Conservation (phyloP, 2,113 vertebrate species). For the Sceloporus tristichus region DNA sequence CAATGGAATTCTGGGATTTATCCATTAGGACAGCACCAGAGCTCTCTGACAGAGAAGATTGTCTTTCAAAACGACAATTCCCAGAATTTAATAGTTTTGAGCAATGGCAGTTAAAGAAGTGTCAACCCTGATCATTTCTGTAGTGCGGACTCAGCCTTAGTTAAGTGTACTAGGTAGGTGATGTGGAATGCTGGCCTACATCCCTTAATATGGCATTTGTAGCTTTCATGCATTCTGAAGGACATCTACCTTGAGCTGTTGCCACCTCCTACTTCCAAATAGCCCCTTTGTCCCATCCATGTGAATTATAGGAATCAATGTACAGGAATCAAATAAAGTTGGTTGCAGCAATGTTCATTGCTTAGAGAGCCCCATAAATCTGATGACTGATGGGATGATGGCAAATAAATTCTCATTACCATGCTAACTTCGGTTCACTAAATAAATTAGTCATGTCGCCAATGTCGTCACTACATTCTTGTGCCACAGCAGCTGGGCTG, state of each 20-base stretch:
- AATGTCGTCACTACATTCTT: slow-evolving; percentile 65
- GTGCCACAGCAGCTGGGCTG: slow-evolving; percentile 22
- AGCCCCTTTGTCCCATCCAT: slow-evolving; percentile 53
- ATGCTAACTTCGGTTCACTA: slow-evolving; percentile 73
- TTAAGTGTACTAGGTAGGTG: too few species aligned
- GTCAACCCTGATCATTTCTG: too few species aligned
- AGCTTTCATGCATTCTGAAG: neutral
- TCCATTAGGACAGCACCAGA: too few species aligned
- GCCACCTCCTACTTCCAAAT: slow-evolving; percentile 32
- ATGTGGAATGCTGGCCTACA: neutral
- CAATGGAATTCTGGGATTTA: too few species aligned
- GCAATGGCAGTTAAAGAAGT: too few species aligned
- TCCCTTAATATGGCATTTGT: neutral
- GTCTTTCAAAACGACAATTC: too few species aligned
- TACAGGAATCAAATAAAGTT: slow-evolving; percentile 70
- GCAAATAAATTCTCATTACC: slow-evolving; percentile 76
- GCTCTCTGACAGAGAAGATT: too few species aligned
- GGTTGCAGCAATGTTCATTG: slow-evolving; percentile 61
- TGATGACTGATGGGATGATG: slow-evolving; percentile 66
- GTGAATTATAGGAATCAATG: slow-evolving; percentile 68
- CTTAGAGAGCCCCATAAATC: slow-evolving; percentile 69
- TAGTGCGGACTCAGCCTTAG: too few species aligned
- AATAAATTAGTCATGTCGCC: slow-evolving; percentile 71
- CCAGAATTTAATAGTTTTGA: too few species aligned
- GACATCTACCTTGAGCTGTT: slow-evolving; percentile 18